These are phyloP conservation scores for Hyppa rectilinea DNA, from an alignment of 2,888 invertebrate species.

Conservation along the genomic window DNA sequence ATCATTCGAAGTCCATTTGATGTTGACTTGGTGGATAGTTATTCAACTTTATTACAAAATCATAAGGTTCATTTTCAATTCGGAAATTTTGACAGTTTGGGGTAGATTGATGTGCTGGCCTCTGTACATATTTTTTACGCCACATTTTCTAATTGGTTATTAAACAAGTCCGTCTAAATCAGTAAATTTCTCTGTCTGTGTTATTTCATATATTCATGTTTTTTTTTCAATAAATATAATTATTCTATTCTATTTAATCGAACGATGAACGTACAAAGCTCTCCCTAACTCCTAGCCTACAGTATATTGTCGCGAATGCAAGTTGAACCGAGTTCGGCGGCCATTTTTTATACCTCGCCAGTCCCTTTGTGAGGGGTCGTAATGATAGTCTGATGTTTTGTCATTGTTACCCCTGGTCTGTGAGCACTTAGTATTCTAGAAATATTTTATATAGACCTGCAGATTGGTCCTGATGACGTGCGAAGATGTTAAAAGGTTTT, in stretches of 20 bases:
- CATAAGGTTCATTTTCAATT: too few relatives aligned
- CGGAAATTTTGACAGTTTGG: too few relatives aligned
- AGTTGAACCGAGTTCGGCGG: slow-evolving; percentile 61
- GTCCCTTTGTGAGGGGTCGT: slow-evolving; percentile 54
- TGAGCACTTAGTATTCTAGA: slow-evolving; percentile 1
- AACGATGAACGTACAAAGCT: not conserved
- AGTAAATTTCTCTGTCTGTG: too few relatives aligned
- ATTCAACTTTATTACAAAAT: too few relatives aligned
- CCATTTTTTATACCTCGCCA: slow-evolving; percentile 62
- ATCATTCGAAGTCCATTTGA: too few relatives aligned
- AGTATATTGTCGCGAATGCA: slow-evolving; percentile 59
- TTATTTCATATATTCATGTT: too few relatives aligned
- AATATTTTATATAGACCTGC: slow-evolving; percentile 8
- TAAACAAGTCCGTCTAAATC: not conserved
- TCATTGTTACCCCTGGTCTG: slow-evolving; percentile 38
- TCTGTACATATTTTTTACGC: too few relatives aligned
- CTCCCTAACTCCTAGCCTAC: slow-evolving; percentile 34
- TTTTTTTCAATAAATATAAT: too few relatives aligned
- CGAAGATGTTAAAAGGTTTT: not conserved
- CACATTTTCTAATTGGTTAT: too few relatives aligned
- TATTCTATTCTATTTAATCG: too few relatives aligned
- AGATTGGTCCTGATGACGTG: slow-evolving; percentile 18
- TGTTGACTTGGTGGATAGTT: too few relatives aligned
- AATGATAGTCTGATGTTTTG: slow-evolving; percentile 63
- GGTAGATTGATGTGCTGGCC: too few relatives aligned